These are phyloP conservation scores for Astreopora myriophthalma DNA, from an alignment of 64 coral and sea anemone species.

Conservation along the genomic window DNA sequence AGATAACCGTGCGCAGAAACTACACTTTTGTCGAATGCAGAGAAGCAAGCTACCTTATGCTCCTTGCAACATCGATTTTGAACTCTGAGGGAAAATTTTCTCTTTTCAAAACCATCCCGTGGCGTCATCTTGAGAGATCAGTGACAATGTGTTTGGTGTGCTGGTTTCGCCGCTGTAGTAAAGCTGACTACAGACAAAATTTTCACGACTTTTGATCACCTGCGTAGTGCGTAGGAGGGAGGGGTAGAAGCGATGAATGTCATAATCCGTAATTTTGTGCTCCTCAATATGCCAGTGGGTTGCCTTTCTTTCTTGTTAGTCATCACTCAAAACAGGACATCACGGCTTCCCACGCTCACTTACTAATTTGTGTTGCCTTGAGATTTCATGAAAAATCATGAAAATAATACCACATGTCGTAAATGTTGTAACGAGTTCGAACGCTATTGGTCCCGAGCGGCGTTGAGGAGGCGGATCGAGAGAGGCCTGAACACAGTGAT, in stretches of 20 bases:
- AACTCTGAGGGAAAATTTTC: background rate
- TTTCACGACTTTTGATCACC: slow-evolving; percentile 9
- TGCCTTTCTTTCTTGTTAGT: background rate
- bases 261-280: background rate
- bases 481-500: background rate
- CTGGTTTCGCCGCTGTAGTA: background rate
- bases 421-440: background rate
- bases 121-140: background rate
- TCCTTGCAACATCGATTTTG: background rate
- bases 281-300: background rate
- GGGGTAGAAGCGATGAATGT: background rate
- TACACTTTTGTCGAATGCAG: background rate
- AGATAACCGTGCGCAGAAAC: background rate
- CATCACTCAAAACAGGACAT: background rate
- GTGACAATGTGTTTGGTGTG: background rate
- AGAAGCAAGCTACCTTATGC: too few species aligned
- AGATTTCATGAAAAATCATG: background rate
- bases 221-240: slow-evolving; percentile 24
- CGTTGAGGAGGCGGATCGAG: background rate
- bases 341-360: background rate
- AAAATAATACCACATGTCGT: background rate
- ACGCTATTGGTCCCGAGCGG: background rate
- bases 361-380: background rate
- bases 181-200: background rate
- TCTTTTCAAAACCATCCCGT: background rate